Conservation (phyloP, 2,888 invertebrate genomes). For the Caenorhabditis uteleia region DNA sequence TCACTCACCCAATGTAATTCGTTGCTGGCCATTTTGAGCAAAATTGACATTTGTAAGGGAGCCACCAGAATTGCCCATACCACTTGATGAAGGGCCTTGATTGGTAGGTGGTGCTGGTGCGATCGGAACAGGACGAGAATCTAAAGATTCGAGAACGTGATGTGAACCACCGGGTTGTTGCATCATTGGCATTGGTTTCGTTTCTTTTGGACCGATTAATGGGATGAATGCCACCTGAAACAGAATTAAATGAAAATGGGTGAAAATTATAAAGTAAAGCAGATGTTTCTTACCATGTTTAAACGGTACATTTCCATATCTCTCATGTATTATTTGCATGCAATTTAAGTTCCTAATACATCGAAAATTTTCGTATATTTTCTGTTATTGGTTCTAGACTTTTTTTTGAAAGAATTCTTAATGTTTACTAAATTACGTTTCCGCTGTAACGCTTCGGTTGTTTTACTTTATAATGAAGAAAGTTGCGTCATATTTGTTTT, state of each 20-base stretch:
- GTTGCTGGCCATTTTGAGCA: slow-evolving; percentile 44
- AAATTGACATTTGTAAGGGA: not conserved
- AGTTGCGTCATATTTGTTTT: too few relatives aligned
- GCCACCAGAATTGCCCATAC: slow-evolving; percentile 8
- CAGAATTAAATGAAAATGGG: not conserved
- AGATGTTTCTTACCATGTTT: not conserved
- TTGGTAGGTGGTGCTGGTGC: slow-evolving; percentile 25
- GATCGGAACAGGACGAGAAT: slow-evolving; percentile 34
- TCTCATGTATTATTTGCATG: too few relatives aligned
- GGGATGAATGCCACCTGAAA: slow-evolving; percentile 51
- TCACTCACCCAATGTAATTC: slow-evolving; percentile 60
- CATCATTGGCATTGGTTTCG: slow-evolving; percentile 23
- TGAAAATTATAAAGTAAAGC: not conserved
- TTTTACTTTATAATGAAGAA: too few relatives aligned
- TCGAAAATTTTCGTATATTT: too few relatives aligned
- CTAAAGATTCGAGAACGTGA: slow-evolving; percentile 19
- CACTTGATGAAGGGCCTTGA: slow-evolving; percentile 2
- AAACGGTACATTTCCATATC: too few relatives aligned
- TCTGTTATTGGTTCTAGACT: too few relatives aligned
- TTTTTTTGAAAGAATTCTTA: too few relatives aligned
- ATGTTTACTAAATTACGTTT: too few relatives aligned
- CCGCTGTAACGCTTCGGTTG: too few relatives aligned
- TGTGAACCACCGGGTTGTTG: slow-evolving; percentile 14
- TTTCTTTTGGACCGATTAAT: slow-evolving; percentile 31
- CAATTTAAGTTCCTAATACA: too few relatives aligned